Evolutionary conservation across 2,888 invertebrate species (phyloP).

Genomic region (Achlya flavicornis): DNA sequence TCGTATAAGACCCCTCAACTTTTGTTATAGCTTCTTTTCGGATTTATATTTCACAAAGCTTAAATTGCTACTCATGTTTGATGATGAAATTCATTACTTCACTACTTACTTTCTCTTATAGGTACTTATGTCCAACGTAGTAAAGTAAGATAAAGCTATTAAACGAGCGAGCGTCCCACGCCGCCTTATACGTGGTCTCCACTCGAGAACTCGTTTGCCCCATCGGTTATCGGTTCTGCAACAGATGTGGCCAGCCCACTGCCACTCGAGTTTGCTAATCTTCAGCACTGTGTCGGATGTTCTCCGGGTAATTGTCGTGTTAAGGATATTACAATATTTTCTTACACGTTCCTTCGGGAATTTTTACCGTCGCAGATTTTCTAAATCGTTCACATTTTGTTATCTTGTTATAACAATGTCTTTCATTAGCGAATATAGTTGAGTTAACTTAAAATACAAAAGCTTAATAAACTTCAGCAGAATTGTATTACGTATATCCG

Average conservation of each 20-base stretch:
- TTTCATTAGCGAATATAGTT: too few relatives aligned
- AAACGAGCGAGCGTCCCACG: conserved; percentile 5
- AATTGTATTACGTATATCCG: neutral
- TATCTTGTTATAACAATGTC: too few relatives aligned
- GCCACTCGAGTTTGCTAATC: conserved; percentile 8
- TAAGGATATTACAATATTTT: neutral
- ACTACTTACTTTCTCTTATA: neutral
- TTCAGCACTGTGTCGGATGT: conserved; percentile 1
- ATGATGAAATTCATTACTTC: neutral
- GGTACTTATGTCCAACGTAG: neutral
- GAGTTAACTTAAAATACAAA: too few relatives aligned
- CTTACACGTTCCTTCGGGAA: neutral
- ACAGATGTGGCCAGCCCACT: conserved; percentile 10
- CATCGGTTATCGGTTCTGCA: conserved; percentile 12
- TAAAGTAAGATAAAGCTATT: conserved; percentile 4
- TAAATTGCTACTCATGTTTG: neutral
- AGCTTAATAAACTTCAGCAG: neutral
- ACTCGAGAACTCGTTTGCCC: conserved; percentile 13
- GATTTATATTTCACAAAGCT: neutral
- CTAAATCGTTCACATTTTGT: neutral
- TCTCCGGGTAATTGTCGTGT: neutral
- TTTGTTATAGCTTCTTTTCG: neutral
- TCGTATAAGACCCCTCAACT: neutral
- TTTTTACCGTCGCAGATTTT: neutral
- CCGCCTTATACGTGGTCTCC: conserved; percentile 12